These are phyloP conservation scores for Columba janthina DNA, from an alignment of 2,113 vertebrate species.

Conservation along the genomic window DNA sequence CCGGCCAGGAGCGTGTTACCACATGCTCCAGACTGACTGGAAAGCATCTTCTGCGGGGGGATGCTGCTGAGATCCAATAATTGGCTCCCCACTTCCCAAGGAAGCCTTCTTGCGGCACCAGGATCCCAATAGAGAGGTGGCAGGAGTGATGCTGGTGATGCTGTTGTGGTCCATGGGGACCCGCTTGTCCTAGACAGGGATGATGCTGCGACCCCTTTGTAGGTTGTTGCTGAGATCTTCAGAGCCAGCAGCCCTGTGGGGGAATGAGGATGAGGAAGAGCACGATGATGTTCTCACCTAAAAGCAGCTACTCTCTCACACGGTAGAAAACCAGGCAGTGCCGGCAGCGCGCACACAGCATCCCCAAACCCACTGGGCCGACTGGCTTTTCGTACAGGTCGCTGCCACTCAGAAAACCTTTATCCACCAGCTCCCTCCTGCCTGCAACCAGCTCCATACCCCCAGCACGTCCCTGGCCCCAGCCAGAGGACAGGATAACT, in stretches of 20 bases:
- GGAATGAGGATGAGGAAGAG: neutral
- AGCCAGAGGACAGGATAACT: neutral
- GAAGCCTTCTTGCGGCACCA: neutral
- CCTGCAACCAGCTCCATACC: neutral
- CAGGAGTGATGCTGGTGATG: neutral
- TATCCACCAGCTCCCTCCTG: neutral
- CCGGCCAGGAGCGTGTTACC: fast-evolving
- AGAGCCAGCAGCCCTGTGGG: neutral
- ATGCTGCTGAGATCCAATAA: neutral
- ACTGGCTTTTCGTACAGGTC: neutral
- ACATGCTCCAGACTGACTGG: fast-evolving
- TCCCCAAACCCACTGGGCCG: fast-evolving
- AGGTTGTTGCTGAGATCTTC: neutral
- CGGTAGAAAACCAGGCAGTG: neutral
- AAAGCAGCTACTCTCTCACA: neutral
- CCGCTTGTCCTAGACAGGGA: neutral
- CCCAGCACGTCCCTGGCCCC: neutral
- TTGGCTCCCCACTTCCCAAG: neutral
- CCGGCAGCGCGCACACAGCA: fast-evolving
- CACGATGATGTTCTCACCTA: neutral
- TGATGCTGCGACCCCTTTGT: neutral
- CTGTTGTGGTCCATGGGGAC: fast-evolving
- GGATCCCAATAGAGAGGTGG: neutral
- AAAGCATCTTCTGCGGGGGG: neutral
- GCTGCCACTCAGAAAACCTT: neutral